Evolutionary conservation across 2,888 invertebrate genomes (phyloP), one percentile per base, ranked within the genome.

Genomic region (Chelonus formosanus): DNA sequence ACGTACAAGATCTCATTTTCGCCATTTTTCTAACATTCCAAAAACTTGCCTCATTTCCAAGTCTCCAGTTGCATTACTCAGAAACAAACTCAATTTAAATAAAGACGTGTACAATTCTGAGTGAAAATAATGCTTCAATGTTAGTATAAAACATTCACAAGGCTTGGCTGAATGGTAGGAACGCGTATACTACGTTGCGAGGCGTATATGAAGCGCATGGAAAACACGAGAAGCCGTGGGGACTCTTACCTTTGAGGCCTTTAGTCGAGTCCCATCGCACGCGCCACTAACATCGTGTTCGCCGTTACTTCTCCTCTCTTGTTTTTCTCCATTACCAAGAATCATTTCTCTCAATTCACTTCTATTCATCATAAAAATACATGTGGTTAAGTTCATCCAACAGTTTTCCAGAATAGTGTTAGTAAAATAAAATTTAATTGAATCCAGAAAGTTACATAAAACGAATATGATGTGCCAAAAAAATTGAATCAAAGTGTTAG

Each of bases 191-290:
- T 10, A 8, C 45, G 8, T 45, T 36, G 20, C 6, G 20, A 35
- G 20, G 32, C 7, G 10, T 34, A 32, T 56, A 45, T 53, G 52
- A 73, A 70, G 67, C 74, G 74, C 70, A 74, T 71, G 76, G 74
- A 74, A 76, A 78, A 77, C 73, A 60, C 68, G 72, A 72, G 70
- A 73, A 70, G 73, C 74, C 52, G 58, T 55, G 44, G 63, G 57
- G 57, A 69, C 63, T 69, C 65, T 66, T 73, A 71, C 70, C 73
- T 78, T 75, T 76, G 77, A 78, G 75, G 78, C 77, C 77, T 78
- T 79, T 78, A 80, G 80, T 80, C 76, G 78, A 76, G 76, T 75
- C 73, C 74, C 70, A 76, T 73, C 76, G 73, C 73, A 76, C 78
- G 76, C 77, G 75, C 74, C 65, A 75, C 70, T 70, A 75, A 70